phyloP scores from a whole-genome alignment of 1,140 invertebrate species.

The Meloidogyne hapla region DNA sequence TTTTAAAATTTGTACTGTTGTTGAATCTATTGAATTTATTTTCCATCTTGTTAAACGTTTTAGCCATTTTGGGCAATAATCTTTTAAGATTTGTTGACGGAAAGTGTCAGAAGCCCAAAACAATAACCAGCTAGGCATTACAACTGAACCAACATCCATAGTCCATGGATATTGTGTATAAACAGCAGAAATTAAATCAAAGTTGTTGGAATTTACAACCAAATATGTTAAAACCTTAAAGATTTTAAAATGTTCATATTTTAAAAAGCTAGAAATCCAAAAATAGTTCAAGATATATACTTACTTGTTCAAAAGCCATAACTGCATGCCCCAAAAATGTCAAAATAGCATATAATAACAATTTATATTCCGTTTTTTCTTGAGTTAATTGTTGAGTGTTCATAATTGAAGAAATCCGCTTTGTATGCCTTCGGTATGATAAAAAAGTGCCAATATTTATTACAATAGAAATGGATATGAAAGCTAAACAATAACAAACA shows the following conservation, averaged over 20 bases:
- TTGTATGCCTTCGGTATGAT: not conserved
- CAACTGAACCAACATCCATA: not conserved
- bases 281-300: not conserved
- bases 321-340: conserved; percentile 7
- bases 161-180: conserved; percentile 16
- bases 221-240: not conserved
- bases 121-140: conserved; percentile 8
- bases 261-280: not conserved
- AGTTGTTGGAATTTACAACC: not conserved
- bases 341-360: conserved; percentile 5
- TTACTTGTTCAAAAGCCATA: conserved; percentile 4
- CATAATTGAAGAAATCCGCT: not conserved
- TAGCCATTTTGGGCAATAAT: conserved; percentile 1
- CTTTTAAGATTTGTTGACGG: not conserved
- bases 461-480: not conserved
- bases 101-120: conserved; percentile 11
- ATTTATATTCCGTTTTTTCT: not conserved
- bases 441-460: conserved; percentile 4
- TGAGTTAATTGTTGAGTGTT: not conserved
- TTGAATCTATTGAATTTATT: not conserved
- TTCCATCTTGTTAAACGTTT: not conserved
- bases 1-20: not conserved
- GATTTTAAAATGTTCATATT: not conserved
- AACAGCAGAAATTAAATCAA: not conserved
- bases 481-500: not conserved